Conservation (phyloP, 2,113 vertebrate genomes). For the Chloroceryle aenea region DNA sequence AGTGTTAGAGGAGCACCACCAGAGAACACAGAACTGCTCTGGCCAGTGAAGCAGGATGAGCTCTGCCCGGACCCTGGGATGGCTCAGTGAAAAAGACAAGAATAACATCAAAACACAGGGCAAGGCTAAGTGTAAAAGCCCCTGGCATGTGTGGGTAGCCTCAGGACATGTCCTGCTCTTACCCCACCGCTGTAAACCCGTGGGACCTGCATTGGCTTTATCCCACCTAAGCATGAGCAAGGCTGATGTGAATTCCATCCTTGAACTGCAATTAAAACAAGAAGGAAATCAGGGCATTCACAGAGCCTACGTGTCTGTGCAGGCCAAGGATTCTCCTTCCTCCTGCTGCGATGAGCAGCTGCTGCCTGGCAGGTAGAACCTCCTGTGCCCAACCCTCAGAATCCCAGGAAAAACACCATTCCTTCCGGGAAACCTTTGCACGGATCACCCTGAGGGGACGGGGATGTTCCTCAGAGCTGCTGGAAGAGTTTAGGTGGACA, state of each 20-base stretch:
- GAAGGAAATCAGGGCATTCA: not conserved
- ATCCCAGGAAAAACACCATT: fast-evolving
- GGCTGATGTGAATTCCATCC: not conserved
- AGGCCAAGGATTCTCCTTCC: not conserved
- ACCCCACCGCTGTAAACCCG: not conserved
- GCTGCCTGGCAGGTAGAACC: not conserved
- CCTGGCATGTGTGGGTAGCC: fast-evolving
- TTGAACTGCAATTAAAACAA: not conserved
- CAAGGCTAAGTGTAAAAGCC: not conserved
- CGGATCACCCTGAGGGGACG: fast-evolving
- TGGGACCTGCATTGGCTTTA: not conserved
- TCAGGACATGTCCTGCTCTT: not conserved
- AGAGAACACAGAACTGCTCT: not conserved
- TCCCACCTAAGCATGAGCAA: not conserved
- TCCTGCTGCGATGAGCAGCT: not conserved
- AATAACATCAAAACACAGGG: fast-evolving
- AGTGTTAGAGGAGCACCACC: not conserved
- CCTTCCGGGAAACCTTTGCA: fast-evolving
- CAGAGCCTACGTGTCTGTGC: not conserved
- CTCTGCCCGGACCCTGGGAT: fast-evolving
- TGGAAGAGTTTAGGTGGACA: fast-evolving
- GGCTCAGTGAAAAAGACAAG: not conserved
- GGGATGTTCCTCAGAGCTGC: fast-evolving
- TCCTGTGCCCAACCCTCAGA: not conserved
- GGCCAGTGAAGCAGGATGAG: not conserved